These are phyloP conservation scores for Entelurus aequoreus DNA, from an alignment of 2,113 vertebrate genomes.

Conservation along the genomic window DNA sequence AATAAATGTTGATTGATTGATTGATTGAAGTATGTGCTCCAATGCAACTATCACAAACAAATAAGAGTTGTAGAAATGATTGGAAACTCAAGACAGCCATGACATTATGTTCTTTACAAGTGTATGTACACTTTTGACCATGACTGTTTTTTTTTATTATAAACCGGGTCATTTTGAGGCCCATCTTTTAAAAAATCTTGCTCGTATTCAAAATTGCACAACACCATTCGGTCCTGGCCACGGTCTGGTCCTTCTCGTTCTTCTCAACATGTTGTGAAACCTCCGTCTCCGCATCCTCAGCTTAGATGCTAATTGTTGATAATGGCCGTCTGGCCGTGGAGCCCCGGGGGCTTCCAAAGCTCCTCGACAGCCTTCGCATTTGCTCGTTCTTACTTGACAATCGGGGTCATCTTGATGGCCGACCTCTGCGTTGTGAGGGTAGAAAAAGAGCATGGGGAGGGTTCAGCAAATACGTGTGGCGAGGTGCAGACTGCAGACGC, in stretches of 20 bases:
- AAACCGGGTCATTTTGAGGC: too few species aligned
- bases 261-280: constrained; percentile 11
- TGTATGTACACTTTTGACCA: too few species aligned
- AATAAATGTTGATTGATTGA: too few species aligned
- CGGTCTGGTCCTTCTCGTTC: neutral
- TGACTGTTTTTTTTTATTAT: too few species aligned
- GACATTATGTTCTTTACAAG: too few species aligned
- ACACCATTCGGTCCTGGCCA: neutral
- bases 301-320: constrained; percentile 28
- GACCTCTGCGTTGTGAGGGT: constrained; percentile 50
- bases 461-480: constrained; percentile 55
- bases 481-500: constrained; percentile 53
- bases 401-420: constrained; percentile 57
- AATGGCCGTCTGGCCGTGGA: constrained; percentile 20
- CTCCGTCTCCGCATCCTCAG: constrained; percentile 5
- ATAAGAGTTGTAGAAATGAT: too few species aligned
- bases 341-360: constrained; percentile 24
- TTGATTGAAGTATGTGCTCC: too few species aligned
- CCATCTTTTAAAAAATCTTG: too few species aligned
- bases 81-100: too few species aligned
- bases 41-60: too few species aligned
- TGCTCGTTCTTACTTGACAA: constrained; percentile 40
- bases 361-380: constrained; percentile 45
- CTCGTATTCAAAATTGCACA: neutral
- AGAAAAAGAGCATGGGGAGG: neutral